phyloP scores from a whole-genome alignment of 1,140 invertebrate species.

The Pseudomyrmex sp. region DNA sequence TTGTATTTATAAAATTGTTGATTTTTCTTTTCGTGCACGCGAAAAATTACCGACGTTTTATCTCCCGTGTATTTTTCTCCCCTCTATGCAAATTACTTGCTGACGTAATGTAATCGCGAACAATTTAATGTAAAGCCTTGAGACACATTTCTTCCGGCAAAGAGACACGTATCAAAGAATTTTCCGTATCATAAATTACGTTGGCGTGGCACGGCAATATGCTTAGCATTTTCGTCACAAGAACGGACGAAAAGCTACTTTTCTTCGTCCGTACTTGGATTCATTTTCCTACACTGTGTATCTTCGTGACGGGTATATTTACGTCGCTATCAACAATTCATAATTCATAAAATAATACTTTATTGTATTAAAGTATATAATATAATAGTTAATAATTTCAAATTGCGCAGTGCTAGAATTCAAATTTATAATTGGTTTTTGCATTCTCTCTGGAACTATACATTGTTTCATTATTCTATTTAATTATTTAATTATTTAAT shows the following conservation, averaged over 20 bases:
- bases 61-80: neutral
- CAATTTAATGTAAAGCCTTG: constrained; percentile 14
- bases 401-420: neutral
- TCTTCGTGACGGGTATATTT: neutral
- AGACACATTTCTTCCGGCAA: neutral
- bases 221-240: constrained; percentile 42
- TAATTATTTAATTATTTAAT: constrained; percentile 6
- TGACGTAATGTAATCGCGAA: neutral
- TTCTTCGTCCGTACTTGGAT: neutral
- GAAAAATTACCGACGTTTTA: too few relatives aligned
- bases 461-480: neutral
- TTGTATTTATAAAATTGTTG: too few relatives aligned
- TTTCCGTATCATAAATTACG: constrained; percentile 23
- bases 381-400: constrained; percentile 8
- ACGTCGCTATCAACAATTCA: neutral
- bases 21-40: too few relatives aligned
- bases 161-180: constrained; percentile 3
- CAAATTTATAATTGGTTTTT: too few relatives aligned
- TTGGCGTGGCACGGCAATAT: constrained; percentile 4
- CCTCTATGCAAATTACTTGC: neutral
- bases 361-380: neutral
- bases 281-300: neutral
- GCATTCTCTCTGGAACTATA: too few relatives aligned
- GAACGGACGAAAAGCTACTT: neutral
- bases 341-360: neutral